Percentiles rank a stretch among this genome's conserved stretches.
These are phyloP conservation scores for Stichodactyla mertensii DNA, from an alignment of 64 coral and sea anemone species.

Conservation along the genomic window DNA sequence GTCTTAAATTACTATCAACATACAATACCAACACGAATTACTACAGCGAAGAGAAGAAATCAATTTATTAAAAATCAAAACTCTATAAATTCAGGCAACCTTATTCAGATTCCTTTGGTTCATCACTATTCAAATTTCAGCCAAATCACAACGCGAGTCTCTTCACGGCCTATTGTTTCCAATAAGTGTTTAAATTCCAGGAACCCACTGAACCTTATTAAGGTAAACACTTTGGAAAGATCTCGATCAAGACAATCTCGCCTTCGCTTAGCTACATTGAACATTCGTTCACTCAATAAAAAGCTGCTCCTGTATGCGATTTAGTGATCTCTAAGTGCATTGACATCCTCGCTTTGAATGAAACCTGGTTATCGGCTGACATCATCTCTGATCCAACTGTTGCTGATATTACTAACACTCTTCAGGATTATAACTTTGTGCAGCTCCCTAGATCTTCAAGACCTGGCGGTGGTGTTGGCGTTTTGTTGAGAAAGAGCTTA, in stretches of 20 bases:
- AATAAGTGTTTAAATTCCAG: neutral
- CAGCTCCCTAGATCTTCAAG: slow-evolving; percentile 37
- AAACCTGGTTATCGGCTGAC: slow-evolving; percentile 37
- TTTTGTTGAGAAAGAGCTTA: slow-evolving; percentile 33
- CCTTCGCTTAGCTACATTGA: slow-evolving; percentile 25
- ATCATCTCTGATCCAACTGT: slow-evolving; percentile 20
- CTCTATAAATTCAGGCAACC: neutral
- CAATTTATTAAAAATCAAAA: neutral
- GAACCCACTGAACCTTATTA: neutral
- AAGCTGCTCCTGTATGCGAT: slow-evolving; percentile 35
- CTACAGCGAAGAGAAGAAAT: neutral
- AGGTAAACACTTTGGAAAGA: neutral
- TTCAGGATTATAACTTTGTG: slow-evolving; percentile 41
- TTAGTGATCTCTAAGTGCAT: slow-evolving; percentile 35
- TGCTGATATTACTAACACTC: slow-evolving; percentile 36
- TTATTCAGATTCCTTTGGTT: neutral
- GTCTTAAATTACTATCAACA: neutral
- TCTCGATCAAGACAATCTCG: neutral
- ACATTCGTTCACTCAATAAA: slow-evolving; percentile 45
- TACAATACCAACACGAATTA: neutral
- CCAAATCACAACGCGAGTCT: neutral
- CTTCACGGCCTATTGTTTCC: slow-evolving; percentile 17
- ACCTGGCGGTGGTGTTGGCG: slow-evolving; percentile 34
- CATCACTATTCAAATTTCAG: neutral
- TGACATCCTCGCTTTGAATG: slow-evolving; percentile 33